Base-by-base conservation (phyloP, 1,140 invertebrate species). In the Bombus polaris region DNA sequence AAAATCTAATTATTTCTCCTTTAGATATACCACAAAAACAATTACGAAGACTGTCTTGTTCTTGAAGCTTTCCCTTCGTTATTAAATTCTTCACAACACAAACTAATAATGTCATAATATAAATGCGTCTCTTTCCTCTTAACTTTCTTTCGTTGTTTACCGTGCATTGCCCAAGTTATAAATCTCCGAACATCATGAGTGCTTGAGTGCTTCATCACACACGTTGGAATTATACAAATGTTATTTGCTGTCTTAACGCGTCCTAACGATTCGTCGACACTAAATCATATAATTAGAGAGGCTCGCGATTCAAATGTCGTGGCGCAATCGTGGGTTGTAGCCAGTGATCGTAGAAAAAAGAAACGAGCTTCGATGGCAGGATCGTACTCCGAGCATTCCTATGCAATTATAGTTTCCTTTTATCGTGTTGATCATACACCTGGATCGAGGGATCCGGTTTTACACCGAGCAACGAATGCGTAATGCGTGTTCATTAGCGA, bases 391-490 rank as follows among this genome's bases (percentile, higher is more conserved):
- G 9, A 47, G 66, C 79, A 88, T 86, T 88, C 87, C 66, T 76
- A 15, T 2, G 82, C 88, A 89, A 89, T 89, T 88, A 88, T 89
- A 88, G 84, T 83, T 71, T 87, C 88, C 85, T 89, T 89, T 87
- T 89, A 89, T 89, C 85, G 88, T 70, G 88, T 85, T 44, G 88
- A 89, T 89, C 88, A 83, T 87, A 81, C 88, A 89, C 80, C 87
- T 89, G 88, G 88, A 87, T 87, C 80, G 35, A 77, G 78, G 71
- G 76, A 85, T 89, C 88, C 81, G 88, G 88, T 89, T 89, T 89
- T 82, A 81, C 83, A 72, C 66, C 53, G 47, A 78, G 37, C 47
- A 66, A 66, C 82, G 82, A 78, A 78, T 59, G 75, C 81, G 79
- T 75, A 86, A 74, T 75, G 68, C 44, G 78, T 65, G 80, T 89